Base-by-base conservation (phyloP, 1,140 invertebrate species). In the Caenorhabditis inopinata region DNA sequence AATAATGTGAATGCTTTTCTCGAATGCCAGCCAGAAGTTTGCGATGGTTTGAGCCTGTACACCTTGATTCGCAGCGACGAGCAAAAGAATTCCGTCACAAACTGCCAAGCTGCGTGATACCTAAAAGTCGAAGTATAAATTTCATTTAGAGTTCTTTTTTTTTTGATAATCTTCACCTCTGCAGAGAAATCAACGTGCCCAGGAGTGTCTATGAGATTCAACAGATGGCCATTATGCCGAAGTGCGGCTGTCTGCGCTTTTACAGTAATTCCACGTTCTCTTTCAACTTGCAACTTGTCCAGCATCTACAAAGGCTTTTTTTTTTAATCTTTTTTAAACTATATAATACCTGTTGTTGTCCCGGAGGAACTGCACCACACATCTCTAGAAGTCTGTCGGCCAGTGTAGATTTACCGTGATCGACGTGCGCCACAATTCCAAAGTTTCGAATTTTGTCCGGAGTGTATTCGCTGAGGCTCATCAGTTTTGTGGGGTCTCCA, bases 141-240 rank as follows among this genome's bases (percentile, higher is more conserved):
- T 35, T 32, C 12, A 6, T 35, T 29, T 9, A 21, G 7, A 62
- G 14, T 16, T 9, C 6, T 32, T 42, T 42, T 14, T 42, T 42
- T 42, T 25, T 6, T 16, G n/a, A n/a, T n/a, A n/a, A n/a, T n/a
- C n/a, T n/a, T n/a, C 16, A 62, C 58, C 92, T 99, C 96, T 90
- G 95, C 97, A 4, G 94, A 93, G 90, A 99, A 99, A 89, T 99
- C 97, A 12, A 98, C 96, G 92, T 99, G 97, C 27, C 97, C 97
- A 35, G 96, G 96, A 21, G 96, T 99, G 89, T 99, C 97, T 83
- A 98, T 97, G 3, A 98, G 91, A 90, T 98, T 99, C 1, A 98
- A 90, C n/a, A 98, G 89, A 90, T 96, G 96, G 46, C 91, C 87
- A 32, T 89, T 83, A 84, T 97, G 94, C 82, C 94, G 92, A 73